Evolutionary conservation across 2,113 vertebrate genomes (phyloP).

Genomic region (Athene noctua): DNA sequence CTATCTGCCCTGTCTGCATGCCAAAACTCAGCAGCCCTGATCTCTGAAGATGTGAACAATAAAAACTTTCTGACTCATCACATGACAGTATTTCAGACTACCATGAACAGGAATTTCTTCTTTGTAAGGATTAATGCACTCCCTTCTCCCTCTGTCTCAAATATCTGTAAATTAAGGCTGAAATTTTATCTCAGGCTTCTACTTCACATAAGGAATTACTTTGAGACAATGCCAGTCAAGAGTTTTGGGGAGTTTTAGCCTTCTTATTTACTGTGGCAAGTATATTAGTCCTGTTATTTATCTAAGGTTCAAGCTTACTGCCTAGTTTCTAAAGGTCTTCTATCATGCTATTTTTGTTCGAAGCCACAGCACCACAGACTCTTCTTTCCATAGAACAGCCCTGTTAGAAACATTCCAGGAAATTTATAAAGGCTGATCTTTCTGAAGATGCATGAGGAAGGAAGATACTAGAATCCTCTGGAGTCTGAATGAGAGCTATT

Average conservation of each 20-base stretch:
- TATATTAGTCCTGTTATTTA: not conserved
- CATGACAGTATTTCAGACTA: not conserved
- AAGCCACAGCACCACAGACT: not conserved
- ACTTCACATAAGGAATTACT: not conserved
- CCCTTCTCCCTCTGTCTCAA: not conserved
- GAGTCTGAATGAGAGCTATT: not conserved
- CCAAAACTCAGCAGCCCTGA: not conserved
- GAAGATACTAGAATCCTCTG: not conserved
- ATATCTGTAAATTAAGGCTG: not conserved
- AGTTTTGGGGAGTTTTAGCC: not conserved
- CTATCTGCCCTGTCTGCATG: not conserved
- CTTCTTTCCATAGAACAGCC: not conserved
- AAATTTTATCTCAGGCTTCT: slow-evolving; percentile 18
- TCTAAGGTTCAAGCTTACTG: not conserved
- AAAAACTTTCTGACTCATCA: not conserved
- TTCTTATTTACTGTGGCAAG: not conserved
- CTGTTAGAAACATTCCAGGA: not conserved
- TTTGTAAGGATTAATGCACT: not conserved
- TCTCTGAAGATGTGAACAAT: not conserved
- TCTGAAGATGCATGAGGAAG: not conserved
- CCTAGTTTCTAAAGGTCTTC: not conserved
- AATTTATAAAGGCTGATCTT: not conserved
- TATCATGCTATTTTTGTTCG: not conserved
- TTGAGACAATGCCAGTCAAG: not conserved
- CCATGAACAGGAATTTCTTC: not conserved